Percentiles rank a stretch among this genome's conserved stretches.
Conservation (phyloP, 2,113 vertebrate species). For the Galemys pyrenaicus region DNA sequence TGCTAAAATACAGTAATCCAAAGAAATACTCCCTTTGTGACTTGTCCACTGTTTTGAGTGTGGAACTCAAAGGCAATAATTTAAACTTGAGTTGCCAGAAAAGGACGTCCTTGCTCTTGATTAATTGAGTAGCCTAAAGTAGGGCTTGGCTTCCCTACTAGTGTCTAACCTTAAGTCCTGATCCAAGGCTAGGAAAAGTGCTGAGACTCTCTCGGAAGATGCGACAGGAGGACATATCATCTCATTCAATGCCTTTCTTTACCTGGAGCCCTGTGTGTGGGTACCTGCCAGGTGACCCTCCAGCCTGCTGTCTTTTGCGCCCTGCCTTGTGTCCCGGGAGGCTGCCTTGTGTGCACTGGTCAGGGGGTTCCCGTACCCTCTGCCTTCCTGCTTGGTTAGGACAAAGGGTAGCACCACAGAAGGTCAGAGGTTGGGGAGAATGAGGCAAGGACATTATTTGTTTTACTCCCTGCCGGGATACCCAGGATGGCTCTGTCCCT, state of each 20-base stretch:
- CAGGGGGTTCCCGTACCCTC: background rate
- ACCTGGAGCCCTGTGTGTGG: background rate
- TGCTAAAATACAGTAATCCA: background rate
- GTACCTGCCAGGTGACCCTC: background rate
- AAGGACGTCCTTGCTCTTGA: background rate
- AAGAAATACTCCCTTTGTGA: background rate
- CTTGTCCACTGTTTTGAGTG: background rate
- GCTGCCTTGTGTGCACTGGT: background rate
- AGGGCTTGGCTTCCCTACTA: background rate
- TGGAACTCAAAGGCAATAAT: background rate
- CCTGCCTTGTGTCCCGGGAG: background rate
- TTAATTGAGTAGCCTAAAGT: background rate
- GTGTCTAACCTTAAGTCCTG: background rate
- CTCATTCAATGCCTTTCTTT: background rate
- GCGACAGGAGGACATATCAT: background rate
- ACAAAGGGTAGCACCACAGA: background rate
- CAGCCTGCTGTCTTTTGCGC: background rate
- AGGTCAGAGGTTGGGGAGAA: background rate
- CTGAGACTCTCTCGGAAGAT: background rate
- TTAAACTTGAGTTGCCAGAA: slow-evolving; percentile 5
- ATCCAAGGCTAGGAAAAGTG: background rate
- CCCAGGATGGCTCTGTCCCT: background rate
- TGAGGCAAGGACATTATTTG: background rate
- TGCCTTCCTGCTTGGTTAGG: background rate
- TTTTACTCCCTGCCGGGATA: background rate